phyloP scores from a whole-genome alignment of 2,888 invertebrate species.

The Pimpla rufipes region DNA sequence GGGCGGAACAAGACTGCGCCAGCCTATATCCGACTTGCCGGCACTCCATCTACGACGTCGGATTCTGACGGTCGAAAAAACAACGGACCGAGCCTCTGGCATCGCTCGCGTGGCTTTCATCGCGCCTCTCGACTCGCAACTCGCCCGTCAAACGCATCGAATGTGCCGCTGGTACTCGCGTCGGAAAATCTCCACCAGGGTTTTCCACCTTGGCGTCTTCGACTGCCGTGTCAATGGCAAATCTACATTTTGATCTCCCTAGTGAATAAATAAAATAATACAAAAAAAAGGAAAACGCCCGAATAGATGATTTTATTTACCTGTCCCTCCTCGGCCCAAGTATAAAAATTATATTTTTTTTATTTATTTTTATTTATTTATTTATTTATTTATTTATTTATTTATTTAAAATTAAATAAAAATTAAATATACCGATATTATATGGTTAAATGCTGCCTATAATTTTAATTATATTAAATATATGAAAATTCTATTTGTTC shows the following conservation, averaged over 20 bases:
- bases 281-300: no score
- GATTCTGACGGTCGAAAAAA: slow-evolving; percentile 73
- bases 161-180: slow-evolving; percentile 49
- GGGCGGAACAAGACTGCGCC: slow-evolving; percentile 84
- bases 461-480: no score
- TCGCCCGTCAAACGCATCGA: slow-evolving; percentile 62
- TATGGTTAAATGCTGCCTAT: no score
- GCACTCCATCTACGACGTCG: slow-evolving; percentile 82
- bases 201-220: slow-evolving; percentile 69
- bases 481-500: no score
- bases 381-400: no score
- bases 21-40: slow-evolving; percentile 85
- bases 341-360: no score
- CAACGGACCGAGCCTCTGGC: neutral
- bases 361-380: no score
- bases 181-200: neutral
- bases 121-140: slow-evolving; percentile 23
- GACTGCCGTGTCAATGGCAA: slow-evolving; percentile 57
- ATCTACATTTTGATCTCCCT: neutral
- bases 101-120: neutral
- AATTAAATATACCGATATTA: no score
- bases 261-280: no score
- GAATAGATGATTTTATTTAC: no score
- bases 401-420: no score
- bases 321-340: no score